Conservation (phyloP, 1,140 invertebrate genomes). For the Atta cephalotes region DNA sequence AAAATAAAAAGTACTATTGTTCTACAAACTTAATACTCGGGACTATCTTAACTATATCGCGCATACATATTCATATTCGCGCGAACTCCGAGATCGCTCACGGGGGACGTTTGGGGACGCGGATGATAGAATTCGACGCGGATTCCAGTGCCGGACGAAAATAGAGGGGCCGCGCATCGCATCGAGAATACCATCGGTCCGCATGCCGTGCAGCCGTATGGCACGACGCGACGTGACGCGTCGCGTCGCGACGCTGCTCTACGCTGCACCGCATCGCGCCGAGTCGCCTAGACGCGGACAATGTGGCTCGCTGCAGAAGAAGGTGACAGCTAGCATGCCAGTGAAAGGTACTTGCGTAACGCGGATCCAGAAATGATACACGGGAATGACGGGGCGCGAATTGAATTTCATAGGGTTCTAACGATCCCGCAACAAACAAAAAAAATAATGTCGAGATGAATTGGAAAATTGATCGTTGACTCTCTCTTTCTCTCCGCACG, state of each 20-base stretch:
- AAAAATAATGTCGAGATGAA: conserved; percentile 22
- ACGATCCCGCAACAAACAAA: conserved; percentile 25
- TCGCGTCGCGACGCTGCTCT: conserved; percentile 17
- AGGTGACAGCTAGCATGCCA: conserved; percentile 44
- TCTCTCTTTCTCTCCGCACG: not conserved
- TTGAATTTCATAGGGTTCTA: conserved; percentile 47
- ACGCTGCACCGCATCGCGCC: conserved; percentile 20
- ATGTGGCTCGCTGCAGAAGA: conserved; percentile 31
- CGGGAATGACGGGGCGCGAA: conserved; percentile 47
- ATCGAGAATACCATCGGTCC: conserved; percentile 81
- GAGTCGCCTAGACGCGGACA: conserved; percentile 27
- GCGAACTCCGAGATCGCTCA: conserved; percentile 23
- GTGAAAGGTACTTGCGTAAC: conserved; percentile 62
- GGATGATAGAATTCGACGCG: conserved; percentile 85
- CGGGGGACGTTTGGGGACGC: conserved; percentile 69
- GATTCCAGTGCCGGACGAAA: conserved; percentile 84
- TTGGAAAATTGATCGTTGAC: conserved; percentile 25
- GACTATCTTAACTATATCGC: conserved; percentile 33
- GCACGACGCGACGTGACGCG: not conserved
- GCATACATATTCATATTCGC: conserved; percentile 27
- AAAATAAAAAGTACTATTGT: conserved; percentile 22
- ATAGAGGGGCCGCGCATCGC: conserved; percentile 83
- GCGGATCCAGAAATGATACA: conserved; percentile 55
- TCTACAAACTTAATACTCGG: not conserved
- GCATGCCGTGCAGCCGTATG: conserved; percentile 62